Percentiles rank a stretch among this genome's conserved stretches.
Evolutionary conservation across 1,140 invertebrate species (phyloP).

Genomic region (Ptiloglossa arizonensis): DNA sequence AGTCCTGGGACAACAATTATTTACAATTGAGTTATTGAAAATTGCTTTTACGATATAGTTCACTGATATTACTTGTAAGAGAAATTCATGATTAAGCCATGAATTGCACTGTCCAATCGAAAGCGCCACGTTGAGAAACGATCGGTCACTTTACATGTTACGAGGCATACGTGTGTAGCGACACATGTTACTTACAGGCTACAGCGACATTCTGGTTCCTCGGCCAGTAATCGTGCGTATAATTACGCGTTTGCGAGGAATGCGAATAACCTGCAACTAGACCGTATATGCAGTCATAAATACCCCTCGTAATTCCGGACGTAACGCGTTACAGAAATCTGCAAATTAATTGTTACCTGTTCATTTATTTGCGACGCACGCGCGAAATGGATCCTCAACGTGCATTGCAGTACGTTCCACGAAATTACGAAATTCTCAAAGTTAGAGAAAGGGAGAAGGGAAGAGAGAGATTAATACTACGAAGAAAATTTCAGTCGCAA

Average conservation of each 20-base stretch:
- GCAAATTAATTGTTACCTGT: constrained; percentile 13
- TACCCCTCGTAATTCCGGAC: constrained; percentile 23
- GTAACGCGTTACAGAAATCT: constrained; percentile 7
- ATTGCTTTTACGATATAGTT: background rate
- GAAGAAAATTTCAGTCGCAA: background rate
- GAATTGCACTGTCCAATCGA: constrained; percentile 17
- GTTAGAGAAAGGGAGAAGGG: too few relatives aligned
- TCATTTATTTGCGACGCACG: background rate
- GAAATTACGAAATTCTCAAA: background rate
- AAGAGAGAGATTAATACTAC: too few relatives aligned
- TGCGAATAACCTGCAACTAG: constrained; percentile 56
- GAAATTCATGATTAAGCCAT: background rate
- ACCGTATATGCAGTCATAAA: constrained; percentile 24
- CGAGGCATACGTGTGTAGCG: constrained; percentile 28
- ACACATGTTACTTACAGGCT: constrained; percentile 51
- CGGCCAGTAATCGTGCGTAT: constrained; percentile 51
- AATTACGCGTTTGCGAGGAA: constrained; percentile 59
- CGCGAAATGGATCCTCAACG: background rate
- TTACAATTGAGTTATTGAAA: background rate
- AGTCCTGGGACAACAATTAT: too few relatives aligned
- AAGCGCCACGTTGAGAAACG: constrained; percentile 29
- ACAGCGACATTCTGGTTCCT: constrained; percentile 22
- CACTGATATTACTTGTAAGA: background rate
- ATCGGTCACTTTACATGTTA: constrained; percentile 48
- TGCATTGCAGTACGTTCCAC: too few relatives aligned